Conservation (phyloP, 2,113 vertebrate genomes). For the Archilochus colubris region DNA sequence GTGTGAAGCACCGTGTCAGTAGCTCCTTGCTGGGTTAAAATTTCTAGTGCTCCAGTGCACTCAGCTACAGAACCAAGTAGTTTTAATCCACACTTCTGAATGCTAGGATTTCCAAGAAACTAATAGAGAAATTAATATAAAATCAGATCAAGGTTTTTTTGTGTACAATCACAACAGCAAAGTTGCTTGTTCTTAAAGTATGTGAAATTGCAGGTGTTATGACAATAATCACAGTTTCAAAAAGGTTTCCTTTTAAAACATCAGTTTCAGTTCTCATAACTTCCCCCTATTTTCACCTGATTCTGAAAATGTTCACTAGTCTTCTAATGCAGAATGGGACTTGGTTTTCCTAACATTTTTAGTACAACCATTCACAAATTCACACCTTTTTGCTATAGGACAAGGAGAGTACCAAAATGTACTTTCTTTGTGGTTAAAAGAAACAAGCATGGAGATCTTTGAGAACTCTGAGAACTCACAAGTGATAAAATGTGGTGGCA, state of each 20-base stretch:
- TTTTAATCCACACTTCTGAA: conserved; percentile 89
- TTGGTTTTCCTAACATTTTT: neutral
- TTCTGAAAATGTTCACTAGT: neutral
- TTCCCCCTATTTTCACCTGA: neutral
- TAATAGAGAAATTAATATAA: conserved; percentile 56
- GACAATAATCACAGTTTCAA: neutral
- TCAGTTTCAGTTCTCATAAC: neutral
- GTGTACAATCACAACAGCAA: neutral
- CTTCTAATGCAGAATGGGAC: neutral
- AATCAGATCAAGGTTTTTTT: neutral
- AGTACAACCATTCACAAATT: neutral
- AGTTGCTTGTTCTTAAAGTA: neutral
- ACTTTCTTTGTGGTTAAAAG: neutral
- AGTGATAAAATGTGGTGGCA: neutral
- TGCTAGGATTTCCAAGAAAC: conserved; percentile 87
- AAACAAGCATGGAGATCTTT: neutral
- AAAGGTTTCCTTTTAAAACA: neutral
- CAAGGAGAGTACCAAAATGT: neutral
- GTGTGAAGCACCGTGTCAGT: conserved; percentile 89
- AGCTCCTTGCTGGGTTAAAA: conserved; percentile 88
- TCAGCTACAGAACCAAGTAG: conserved; percentile 83
- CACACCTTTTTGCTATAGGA: neutral
- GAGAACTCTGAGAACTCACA: neutral
- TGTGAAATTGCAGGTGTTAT: neutral
- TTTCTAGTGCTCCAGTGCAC: conserved; percentile 84